A percentile compares a stretch with the other conserved stretches of the same genome.
phyloP scores from a whole-genome alignment of 1,140 invertebrate species.

The Harpegnathos saltator region DNA sequence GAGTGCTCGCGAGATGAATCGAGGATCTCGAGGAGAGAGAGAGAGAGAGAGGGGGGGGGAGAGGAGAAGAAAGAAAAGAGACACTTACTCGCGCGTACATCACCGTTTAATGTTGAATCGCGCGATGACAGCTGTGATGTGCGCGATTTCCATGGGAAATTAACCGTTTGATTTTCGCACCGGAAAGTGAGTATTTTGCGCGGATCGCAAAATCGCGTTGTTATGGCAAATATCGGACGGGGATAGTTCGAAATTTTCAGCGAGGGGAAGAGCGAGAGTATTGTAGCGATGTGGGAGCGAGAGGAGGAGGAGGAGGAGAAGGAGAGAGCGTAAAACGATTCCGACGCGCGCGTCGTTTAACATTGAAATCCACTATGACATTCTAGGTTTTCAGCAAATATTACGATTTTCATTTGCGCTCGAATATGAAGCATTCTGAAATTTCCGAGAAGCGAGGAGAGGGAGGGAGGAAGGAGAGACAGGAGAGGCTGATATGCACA shows the following conservation, averaged over 20 bases:
- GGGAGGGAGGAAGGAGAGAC: background rate
- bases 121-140: too few species aligned
- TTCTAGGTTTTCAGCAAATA: background rate
- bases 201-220: too few species aligned
- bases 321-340: background rate
- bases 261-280: too few species aligned
- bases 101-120: too few species aligned
- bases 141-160: too few species aligned
- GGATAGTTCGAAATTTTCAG: too few species aligned
- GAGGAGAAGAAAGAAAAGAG: too few species aligned
- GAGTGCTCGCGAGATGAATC: conserved; percentile 16
- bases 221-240: too few species aligned
- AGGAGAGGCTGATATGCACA: background rate
- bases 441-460: background rate
- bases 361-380: background rate
- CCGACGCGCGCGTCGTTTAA: background rate
- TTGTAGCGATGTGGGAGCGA: too few species aligned
- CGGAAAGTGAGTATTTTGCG: too few species aligned
- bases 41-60: background rate
- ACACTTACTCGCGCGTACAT: too few species aligned
- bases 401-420: background rate
- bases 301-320: background rate
- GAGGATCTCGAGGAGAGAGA: background rate
- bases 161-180: too few species aligned
- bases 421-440: background rate